These are phyloP conservation scores for Temnothorax unifasciatus DNA, from an alignment of 2,888 invertebrate genomes.

Conservation along the genomic window DNA sequence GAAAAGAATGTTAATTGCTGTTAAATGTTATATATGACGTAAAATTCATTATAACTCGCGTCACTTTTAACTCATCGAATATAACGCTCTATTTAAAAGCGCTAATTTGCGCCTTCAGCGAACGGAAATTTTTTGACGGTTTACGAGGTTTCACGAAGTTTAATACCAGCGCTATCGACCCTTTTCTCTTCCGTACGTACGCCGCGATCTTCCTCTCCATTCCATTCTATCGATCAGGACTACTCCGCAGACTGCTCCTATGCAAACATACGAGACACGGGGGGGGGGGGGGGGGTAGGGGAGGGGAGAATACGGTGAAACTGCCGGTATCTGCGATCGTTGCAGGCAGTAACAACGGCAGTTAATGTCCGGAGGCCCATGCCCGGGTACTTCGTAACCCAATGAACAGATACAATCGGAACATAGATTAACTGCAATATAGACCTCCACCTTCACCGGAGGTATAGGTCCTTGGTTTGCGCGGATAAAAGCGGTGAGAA, in stretches of 20 bases:
- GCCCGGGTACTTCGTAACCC: slow-evolving; percentile 83
- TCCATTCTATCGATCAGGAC: slow-evolving; percentile 82
- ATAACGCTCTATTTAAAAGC: not conserved
- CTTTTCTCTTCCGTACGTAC: slow-evolving; percentile 53
- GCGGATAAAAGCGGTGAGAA: slow-evolving; percentile 54
- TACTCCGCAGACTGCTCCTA: slow-evolving; percentile 74
- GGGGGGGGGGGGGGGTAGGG: slow-evolving; percentile 32
- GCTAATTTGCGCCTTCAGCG: slow-evolving; percentile 1
- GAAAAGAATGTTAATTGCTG: not conserved
- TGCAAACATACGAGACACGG: slow-evolving; percentile 80
- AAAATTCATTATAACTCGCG: not conserved
- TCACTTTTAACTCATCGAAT: not conserved
- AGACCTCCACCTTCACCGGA: slow-evolving; percentile 79
- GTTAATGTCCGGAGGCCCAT: slow-evolving; percentile 84
- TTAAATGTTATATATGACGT: not conserved
- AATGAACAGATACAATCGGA: slow-evolving; percentile 85
- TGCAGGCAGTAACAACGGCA: slow-evolving; percentile 85
- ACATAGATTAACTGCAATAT: slow-evolving; percentile 85
- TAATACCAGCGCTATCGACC: slow-evolving; percentile 11
- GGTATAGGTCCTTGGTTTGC: slow-evolving; percentile 54
- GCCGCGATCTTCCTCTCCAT: slow-evolving; percentile 76
- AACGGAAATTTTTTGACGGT: not conserved
- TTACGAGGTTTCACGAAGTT: not conserved
- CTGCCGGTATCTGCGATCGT: slow-evolving; percentile 84
- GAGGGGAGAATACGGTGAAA: slow-evolving; percentile 81